Evolutionary conservation across 2,113 vertebrate genomes (phyloP).

Genomic region (Podilymbus podiceps): DNA sequence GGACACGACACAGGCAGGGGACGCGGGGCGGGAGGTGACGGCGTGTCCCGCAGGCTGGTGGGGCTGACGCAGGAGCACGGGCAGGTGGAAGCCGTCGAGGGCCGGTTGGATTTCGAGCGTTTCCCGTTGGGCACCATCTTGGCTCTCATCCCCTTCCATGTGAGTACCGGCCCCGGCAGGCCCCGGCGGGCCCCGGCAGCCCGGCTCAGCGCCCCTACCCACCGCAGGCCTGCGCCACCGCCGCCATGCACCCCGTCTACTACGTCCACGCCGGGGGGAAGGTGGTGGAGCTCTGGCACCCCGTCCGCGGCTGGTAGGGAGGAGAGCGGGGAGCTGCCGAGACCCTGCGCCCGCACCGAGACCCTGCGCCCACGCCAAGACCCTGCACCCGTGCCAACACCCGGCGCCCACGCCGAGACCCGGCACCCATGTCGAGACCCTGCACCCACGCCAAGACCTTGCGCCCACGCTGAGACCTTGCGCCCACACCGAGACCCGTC

Average conservation of each 20-base stretch:
- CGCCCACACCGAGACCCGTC: accelerated
- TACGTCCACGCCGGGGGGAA: constrained; percentile 73
- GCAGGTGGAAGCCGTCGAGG: constrained; percentile 72
- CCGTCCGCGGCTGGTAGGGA: constrained; percentile 73
- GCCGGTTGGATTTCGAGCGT: constrained; percentile 74
- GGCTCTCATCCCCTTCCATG: constrained; percentile 81
- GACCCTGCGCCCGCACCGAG: not conserved
- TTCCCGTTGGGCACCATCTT: constrained; percentile 80
- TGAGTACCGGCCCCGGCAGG: not conserved
- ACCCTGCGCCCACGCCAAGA: accelerated
- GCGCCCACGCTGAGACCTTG: accelerated
- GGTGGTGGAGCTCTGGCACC: constrained; percentile 79
- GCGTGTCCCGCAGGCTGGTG: constrained; percentile 64
- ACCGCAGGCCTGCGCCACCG: constrained; percentile 81
- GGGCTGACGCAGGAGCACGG: constrained; percentile 88
- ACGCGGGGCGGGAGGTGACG: accelerated
- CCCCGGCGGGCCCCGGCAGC: accelerated
- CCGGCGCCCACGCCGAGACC: not conserved
- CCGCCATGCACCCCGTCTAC: constrained; percentile 81
- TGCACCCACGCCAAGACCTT: accelerated
- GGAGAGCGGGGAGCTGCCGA: not conserved
- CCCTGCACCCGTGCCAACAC: accelerated
- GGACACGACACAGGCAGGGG: accelerated
- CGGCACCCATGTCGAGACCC: accelerated
- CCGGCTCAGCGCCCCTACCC: accelerated